These are phyloP conservation scores for Atherinomorus stipes DNA, from an alignment of 2,113 vertebrate species.

Conservation along the genomic window DNA sequence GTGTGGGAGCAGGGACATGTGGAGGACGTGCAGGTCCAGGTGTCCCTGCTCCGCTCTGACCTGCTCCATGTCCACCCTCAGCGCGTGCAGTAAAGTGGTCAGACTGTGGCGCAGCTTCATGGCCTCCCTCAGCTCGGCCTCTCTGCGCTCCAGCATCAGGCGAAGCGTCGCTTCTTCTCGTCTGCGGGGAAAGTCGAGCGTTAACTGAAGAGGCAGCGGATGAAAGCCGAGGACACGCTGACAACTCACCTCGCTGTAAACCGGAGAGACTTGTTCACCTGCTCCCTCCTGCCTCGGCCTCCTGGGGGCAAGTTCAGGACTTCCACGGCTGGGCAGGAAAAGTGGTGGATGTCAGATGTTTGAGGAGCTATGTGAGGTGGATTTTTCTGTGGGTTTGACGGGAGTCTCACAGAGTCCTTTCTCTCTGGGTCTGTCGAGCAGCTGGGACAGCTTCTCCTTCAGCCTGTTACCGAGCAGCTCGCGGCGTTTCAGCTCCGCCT, in stretches of 20 bases:
- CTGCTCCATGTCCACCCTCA: slow-evolving; percentile 77
- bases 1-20: too few species aligned
- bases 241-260: slow-evolving; percentile 56
- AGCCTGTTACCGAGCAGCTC: slow-evolving; percentile 72
- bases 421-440: slow-evolving; percentile 60
- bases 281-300: slow-evolving; percentile 45
- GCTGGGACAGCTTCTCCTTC: slow-evolving; percentile 72
- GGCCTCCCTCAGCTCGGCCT: slow-evolving; percentile 81
- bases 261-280: slow-evolving; percentile 25
- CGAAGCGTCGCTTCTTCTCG: slow-evolving; percentile 71
- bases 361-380: not conserved
- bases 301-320: slow-evolving; percentile 72
- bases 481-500: slow-evolving; percentile 67
- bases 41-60: slow-evolving; percentile 24
- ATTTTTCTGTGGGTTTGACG: not conserved
- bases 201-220: not conserved
- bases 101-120: slow-evolving; percentile 79
- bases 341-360: not conserved
- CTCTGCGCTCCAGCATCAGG: slow-evolving; percentile 78
- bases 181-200: slow-evolving; percentile 31
- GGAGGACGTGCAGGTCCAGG: too few species aligned
- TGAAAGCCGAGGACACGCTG: not conserved
- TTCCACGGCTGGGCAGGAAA: slow-evolving; percentile 71
- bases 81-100: slow-evolving; percentile 72
- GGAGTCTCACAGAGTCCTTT: slow-evolving; percentile 64